These are phyloP conservation scores for Otolemur crassicaudatus DNA, from an alignment of 2,797 vertebrate genomes.

Conservation along the genomic window DNA sequence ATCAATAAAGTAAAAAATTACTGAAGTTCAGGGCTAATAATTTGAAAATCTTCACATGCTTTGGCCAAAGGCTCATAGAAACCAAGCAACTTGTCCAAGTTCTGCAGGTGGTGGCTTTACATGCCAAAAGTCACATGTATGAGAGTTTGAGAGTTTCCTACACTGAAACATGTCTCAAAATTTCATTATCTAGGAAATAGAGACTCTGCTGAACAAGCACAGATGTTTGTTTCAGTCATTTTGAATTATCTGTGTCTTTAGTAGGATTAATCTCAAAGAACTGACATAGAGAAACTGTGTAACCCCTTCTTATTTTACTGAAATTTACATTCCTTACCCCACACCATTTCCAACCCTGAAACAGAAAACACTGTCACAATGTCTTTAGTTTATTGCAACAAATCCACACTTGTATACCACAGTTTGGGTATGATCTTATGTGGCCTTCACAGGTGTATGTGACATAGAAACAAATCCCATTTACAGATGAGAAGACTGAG, in stretches of 20 bases:
- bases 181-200: not conserved
- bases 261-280: not conserved
- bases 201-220: not conserved
- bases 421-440: not conserved
- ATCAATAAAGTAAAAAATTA: not conserved
- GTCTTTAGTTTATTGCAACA: not conserved
- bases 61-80: not conserved
- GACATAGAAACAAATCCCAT: not conserved
- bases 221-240: not conserved
- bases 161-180: not conserved
- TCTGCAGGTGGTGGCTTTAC: not conserved
- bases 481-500: not conserved
- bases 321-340: not conserved
- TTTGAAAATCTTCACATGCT: not conserved
- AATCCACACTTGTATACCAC: not conserved
- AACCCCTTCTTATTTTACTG: not conserved
- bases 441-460: not conserved
- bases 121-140: not conserved
- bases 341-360: not conserved
- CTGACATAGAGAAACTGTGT: not conserved
- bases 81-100: not conserved
- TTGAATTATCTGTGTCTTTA: slow-evolving; percentile 15
- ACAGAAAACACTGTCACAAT: not conserved
- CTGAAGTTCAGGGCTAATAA: not conserved
- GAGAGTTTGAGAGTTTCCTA: not conserved